Evolutionary conservation across 2,113 vertebrate genomes (phyloP).

Genomic region (Strigops habroptila): DNA sequence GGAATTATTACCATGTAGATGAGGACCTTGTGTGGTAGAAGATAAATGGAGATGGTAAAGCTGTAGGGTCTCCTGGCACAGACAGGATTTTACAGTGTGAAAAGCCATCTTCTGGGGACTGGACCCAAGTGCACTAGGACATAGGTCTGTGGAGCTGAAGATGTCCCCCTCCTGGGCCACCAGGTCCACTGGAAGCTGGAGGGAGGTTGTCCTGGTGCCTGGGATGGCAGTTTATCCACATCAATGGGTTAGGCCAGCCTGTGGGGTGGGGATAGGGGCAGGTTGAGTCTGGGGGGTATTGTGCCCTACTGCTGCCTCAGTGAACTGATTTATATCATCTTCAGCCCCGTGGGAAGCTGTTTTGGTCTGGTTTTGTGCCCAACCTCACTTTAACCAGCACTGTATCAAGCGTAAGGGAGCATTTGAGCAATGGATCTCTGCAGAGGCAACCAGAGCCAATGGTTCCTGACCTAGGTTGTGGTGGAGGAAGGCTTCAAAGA

Average conservation of each 20-base stretch:
- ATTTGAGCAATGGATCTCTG: not conserved
- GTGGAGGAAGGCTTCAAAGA: not conserved
- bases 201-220: not conserved
- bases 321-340: not conserved
- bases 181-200: accelerated
- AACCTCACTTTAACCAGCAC: not conserved
- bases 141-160: not conserved
- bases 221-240: not conserved
- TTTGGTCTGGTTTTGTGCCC: not conserved
- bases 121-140: accelerated
- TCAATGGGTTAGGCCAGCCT: not conserved
- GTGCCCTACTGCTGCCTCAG: not conserved
- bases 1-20: not conserved
- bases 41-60: not conserved
- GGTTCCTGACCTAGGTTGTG: not conserved
- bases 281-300: not conserved
- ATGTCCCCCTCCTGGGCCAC: not conserved
- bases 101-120: not conserved
- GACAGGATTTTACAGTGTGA: not conserved
- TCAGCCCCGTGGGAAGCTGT: not conserved
- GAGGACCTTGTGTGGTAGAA: not conserved
- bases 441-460: accelerated
- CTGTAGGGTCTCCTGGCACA: not conserved
- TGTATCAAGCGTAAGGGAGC: too few species aligned
- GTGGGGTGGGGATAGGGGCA: accelerated